A percentile compares a stretch with the other conserved stretches of the same genome.
phyloP scores from a whole-genome alignment of 2,888 invertebrate species.

The Nephrocerus scutellatus region DNA sequence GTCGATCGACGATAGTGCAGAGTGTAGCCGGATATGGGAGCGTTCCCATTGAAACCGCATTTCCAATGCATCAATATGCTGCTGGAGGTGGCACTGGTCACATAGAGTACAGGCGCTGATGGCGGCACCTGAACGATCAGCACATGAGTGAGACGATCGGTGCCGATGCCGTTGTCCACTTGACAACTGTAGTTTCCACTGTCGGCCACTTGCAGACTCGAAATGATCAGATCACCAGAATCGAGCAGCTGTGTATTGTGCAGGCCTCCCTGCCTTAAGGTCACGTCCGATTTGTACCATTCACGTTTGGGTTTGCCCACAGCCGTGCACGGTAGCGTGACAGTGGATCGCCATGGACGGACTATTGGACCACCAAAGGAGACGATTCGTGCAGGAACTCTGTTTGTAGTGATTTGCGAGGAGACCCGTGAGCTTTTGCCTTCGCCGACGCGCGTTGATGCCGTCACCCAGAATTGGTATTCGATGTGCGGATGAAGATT shows the following conservation, averaged over 20 bases:
- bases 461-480: slow-evolving; percentile 74
- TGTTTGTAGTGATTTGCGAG: slow-evolving; percentile 58
- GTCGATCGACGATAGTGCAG: slow-evolving; percentile 60
- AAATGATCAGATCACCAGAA: slow-evolving; percentile 59
- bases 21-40: slow-evolving; percentile 61
- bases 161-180: slow-evolving; percentile 60
- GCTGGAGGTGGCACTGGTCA: slow-evolving; percentile 68
- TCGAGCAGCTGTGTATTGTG: slow-evolving; percentile 59
- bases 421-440: slow-evolving; percentile 65
- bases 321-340: slow-evolving; percentile 57
- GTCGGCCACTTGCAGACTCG: slow-evolving; percentile 58
- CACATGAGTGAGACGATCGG: slow-evolving; percentile 58
- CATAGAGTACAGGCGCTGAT: slow-evolving; percentile 63
- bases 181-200: slow-evolving; percentile 67
- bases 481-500: slow-evolving; percentile 62
- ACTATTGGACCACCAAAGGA: slow-evolving; percentile 63
- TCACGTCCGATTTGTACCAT: slow-evolving; percentile 57
- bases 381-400: slow-evolving; percentile 62
- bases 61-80: slow-evolving; percentile 71
- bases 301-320: slow-evolving; percentile 61
- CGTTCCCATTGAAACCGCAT: slow-evolving; percentile 61
- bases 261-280: slow-evolving; percentile 53
- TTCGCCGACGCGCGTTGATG: slow-evolving; percentile 69
- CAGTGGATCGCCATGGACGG: slow-evolving; percentile 61
- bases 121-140: slow-evolving; percentile 71